Base-by-base conservation (phyloP, 2,113 vertebrate genomes). In the Excalfactoria chinensis region DNA sequence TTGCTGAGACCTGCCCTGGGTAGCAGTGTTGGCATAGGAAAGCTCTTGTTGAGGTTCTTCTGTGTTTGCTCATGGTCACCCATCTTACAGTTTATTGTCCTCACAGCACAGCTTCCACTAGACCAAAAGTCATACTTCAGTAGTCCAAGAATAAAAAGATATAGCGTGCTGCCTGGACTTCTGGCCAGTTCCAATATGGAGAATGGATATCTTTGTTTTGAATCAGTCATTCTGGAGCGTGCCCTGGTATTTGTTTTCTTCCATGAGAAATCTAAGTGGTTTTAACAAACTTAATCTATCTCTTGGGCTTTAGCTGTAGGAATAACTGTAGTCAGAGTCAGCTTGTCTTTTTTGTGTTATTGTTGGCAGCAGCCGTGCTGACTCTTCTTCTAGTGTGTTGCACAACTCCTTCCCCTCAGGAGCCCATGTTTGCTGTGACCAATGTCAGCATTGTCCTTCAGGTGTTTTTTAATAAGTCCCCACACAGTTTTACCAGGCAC, bases 141-240 rank as follows among this genome's bases (percentile, higher is more conserved):
- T 81, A 66, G 82, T 55, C 9, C 4, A 25, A 59, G 76, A 14
- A 1, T 2, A 16, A 3, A 41, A 25, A 80, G 8, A 15, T 21
- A 66, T 46, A 46, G 18, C 25, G 9, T 4, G 2, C 41, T 23
- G 16, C 30, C 40, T 51, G 46, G 21, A 78, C 21, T 46, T 5
- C 0, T 0, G 1, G 25, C 26, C 55, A 72, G 21, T 43, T 13
- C 18, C 7, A 1, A 7, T 1, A 2, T 8, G 30, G 30, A 69
- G n/a, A 18, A 19, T 16, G 7, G 28, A 13, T 18, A 17, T 41
- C 8, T 16, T 79, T 49, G 12, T 73, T 81, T 77, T 9, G 26
- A 51, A 8, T 78, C 51, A 72, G 26, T 58, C 22, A 58, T 84
- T 92, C 75, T 53, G 11, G 59, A 53, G 18, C 2, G 5, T 73